A percentile compares a stretch with the other conserved stretches of the same genome.
Evolutionary conservation across 2,888 invertebrate genomes (phyloP).

Genomic region (Melanotus villosus): DNA sequence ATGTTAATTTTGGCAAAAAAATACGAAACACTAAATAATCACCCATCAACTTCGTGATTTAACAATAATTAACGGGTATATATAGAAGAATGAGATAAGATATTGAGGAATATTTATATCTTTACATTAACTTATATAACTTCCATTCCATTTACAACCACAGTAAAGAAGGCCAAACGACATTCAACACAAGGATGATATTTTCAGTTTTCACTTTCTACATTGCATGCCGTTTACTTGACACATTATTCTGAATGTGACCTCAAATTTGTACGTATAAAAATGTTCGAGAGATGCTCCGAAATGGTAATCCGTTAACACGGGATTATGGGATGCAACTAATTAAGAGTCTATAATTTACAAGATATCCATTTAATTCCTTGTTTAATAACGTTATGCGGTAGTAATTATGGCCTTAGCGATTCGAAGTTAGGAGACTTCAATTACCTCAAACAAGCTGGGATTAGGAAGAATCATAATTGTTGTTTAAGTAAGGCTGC

Average conservation of each 20-base stretch:
- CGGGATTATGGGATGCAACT: too few species aligned
- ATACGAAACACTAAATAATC: not conserved
- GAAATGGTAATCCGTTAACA: too few species aligned
- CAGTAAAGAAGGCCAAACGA: slow-evolving; percentile 2
- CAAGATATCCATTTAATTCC: too few species aligned
- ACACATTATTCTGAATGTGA: not conserved
- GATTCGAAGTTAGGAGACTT: too few species aligned
- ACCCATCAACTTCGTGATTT: not conserved
- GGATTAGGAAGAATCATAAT: too few species aligned
- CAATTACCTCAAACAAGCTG: too few species aligned
- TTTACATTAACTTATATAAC: slow-evolving; percentile 4
- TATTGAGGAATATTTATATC: not conserved
- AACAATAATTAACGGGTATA: not conserved
- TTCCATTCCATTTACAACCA: not conserved
- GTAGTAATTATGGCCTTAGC: too few species aligned
- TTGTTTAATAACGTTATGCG: too few species aligned
- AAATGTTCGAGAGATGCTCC: too few species aligned
- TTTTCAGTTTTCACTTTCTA: slow-evolving; percentile 28
- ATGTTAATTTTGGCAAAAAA: not conserved
- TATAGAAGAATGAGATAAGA: not conserved
- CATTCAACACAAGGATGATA: slow-evolving; percentile 15
- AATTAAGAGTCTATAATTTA: too few species aligned
- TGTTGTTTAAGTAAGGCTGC: too few species aligned
- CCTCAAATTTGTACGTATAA: slow-evolving; percentile 1
- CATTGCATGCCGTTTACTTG: not conserved